Percentiles rank a stretch among this genome's conserved stretches.
Evolutionary conservation across 2,113 vertebrate species (phyloP).

Genomic region (Podilymbus podiceps): DNA sequence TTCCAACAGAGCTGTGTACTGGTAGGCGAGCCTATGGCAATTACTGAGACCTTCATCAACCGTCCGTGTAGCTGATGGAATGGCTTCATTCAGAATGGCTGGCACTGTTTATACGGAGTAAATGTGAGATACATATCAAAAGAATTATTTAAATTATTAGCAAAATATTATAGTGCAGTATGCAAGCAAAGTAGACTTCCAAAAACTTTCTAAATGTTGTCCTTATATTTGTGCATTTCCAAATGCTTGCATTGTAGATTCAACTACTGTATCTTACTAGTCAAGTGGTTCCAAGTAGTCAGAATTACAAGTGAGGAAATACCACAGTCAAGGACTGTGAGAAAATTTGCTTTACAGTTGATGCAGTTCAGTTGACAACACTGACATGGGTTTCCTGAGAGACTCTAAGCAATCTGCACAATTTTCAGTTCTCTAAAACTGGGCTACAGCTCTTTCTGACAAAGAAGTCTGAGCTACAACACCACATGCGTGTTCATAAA

Average conservation of each 20-base stretch:
- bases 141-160: neutral
- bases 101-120: conserved; percentile 74
- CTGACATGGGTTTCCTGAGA: neutral
- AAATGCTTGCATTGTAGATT: neutral
- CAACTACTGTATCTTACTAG: neutral
- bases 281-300: neutral
- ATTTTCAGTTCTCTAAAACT: neutral
- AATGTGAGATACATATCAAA: neutral
- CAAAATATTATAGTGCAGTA: neutral
- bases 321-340: neutral
- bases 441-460: neutral
- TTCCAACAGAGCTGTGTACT: conserved; percentile 85
- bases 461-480: neutral
- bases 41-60: conserved; percentile 71
- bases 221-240: neutral
- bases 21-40: conserved; percentile 70
- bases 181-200: neutral
- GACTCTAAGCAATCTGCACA: neutral
- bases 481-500: neutral
- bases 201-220: neutral
- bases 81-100: conserved; percentile 73
- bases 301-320: neutral
- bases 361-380: neutral
- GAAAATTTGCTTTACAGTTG: neutral
- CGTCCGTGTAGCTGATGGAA: conserved; percentile 61